These are phyloP conservation scores for Numenius phaeopus DNA, from an alignment of 2,797 vertebrate genomes.

Conservation along the genomic window DNA sequence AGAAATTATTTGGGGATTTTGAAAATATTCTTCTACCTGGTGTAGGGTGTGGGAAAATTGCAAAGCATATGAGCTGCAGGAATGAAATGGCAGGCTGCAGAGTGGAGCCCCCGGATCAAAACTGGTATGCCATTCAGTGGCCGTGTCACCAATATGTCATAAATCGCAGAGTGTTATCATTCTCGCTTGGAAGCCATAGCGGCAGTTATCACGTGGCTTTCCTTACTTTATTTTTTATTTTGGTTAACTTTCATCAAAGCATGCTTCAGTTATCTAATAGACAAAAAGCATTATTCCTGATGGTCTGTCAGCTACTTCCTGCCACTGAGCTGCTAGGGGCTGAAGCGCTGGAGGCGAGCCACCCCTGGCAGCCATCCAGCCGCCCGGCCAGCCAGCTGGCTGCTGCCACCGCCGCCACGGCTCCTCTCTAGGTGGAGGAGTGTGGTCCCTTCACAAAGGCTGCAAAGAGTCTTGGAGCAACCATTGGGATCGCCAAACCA, in stretches of 20 bases:
- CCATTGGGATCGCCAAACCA: not conserved
- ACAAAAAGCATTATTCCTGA: conserved; percentile 27
- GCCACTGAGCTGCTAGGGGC: conserved; percentile 14
- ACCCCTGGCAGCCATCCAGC: conserved; percentile 37
- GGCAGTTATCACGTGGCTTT: not conserved
- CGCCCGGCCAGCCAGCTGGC: not conserved
- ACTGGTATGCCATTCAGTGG: not conserved
- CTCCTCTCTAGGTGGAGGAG: not conserved
- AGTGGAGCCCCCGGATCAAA: not conserved
- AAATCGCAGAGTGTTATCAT: accelerated
- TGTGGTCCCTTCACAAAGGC: not conserved
- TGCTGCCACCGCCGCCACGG: accelerated
- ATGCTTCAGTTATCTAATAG: conserved; percentile 4
- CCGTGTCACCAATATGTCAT: not conserved
- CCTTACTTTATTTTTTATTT: not conserved
- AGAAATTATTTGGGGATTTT: not conserved
- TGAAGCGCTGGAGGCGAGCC: conserved; percentile 33
- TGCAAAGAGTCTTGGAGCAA: conserved; percentile 22
- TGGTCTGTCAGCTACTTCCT: conserved; percentile 39
- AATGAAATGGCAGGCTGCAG: not conserved
- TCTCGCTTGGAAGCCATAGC: not conserved
- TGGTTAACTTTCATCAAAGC: not conserved
- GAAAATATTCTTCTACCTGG: not conserved
- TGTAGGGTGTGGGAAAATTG: not conserved
- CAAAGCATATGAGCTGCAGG: not conserved